Percentiles rank a stretch among this genome's conserved stretches.
Evolutionary conservation across 2,113 vertebrate species (phyloP).

Genomic region (Helogale parvula): DNA sequence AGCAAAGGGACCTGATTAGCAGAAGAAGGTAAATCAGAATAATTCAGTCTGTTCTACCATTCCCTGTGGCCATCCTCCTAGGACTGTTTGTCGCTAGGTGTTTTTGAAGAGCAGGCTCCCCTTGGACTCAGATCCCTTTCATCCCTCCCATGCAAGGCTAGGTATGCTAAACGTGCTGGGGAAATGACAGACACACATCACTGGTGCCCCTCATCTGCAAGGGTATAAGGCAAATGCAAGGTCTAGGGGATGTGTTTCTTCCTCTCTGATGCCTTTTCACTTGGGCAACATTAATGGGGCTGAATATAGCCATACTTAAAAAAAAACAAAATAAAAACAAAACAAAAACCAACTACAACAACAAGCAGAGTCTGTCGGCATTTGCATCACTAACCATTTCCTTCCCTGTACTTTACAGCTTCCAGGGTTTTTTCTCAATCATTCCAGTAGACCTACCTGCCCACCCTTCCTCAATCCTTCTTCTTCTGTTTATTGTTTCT

Average conservation of each 20-base stretch:
- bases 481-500: not conserved
- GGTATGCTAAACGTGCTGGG: not conserved
- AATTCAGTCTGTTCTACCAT: slow-evolving; percentile 23
- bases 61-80: not conserved
- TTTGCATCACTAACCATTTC: not conserved
- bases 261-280: not conserved
- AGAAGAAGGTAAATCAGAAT: slow-evolving; percentile 64
- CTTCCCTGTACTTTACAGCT: not conserved
- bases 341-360: not conserved
- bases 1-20: slow-evolving; percentile 31
- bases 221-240: too few species aligned
- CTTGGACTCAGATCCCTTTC: not conserved
- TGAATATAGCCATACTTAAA: not conserved
- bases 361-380: not conserved
- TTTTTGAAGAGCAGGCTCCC: slow-evolving; percentile 53
- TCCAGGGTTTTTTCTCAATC: not conserved
- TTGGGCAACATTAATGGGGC: not conserved
- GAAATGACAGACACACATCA: not conserved
- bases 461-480: not conserved
- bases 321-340: not conserved
- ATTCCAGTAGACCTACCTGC: not conserved
- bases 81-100: not conserved
- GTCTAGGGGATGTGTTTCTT: not conserved
- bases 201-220: not conserved
- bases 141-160: not conserved